Conservation (phyloP, 2,797 vertebrate species). For the Pelobates cultripes region DNA sequence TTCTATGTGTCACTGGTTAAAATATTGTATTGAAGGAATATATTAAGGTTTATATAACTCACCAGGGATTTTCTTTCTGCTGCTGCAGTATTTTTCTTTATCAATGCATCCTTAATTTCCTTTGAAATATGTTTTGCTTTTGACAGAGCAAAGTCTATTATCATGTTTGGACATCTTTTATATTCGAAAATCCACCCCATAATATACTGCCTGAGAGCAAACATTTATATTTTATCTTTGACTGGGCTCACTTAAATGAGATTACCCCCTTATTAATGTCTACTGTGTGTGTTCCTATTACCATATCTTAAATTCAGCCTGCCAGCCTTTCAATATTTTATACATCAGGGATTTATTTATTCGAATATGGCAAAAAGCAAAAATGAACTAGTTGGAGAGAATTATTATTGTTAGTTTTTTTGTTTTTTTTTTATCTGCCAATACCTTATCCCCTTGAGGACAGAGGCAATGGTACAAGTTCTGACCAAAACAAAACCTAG, state of each 20-base stretch:
- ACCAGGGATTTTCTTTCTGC: not conserved
- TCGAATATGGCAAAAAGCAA: too few relatives aligned
- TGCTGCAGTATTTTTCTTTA: not conserved
- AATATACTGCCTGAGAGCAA: not conserved
- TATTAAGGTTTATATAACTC: not conserved
- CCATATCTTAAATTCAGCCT: not conserved
- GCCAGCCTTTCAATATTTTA: not conserved
- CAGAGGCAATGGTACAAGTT: too few relatives aligned
- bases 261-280: not conserved
- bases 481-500: too few relatives aligned
- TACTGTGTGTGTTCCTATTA: not conserved
- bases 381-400: too few relatives aligned
- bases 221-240: conserved; percentile 1
- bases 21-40: not conserved
- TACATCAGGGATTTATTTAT: not conserved
- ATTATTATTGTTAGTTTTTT: too few relatives aligned
- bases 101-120: conserved; percentile 4
- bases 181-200: not conserved
- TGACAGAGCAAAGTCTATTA: not conserved
- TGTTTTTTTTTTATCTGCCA: too few relatives aligned
- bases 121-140: not conserved
- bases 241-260: not conserved
- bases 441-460: too few relatives aligned
- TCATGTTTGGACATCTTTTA: conserved; percentile 2
- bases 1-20: not conserved